Base-by-base conservation (phyloP, 2,797 vertebrate species). In the Brachymystax lenok region DNA sequence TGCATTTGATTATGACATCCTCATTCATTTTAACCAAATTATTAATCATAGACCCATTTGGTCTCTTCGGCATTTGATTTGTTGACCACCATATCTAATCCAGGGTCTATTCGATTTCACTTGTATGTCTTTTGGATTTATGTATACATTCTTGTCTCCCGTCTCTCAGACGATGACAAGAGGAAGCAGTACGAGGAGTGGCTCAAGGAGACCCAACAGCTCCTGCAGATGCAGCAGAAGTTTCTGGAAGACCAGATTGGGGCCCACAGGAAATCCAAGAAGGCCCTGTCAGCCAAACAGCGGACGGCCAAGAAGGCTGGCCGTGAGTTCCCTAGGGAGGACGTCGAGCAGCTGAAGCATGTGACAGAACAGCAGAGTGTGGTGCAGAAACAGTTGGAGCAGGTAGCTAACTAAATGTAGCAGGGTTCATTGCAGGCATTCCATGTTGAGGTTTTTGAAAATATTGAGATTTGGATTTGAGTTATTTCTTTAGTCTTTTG, bases 181-280 rank as follows among this genome's bases (percentile, higher is more conserved):
- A 95, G 93, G 76, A 94, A 95, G 56, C 96, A 98, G 80, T 99
- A 99, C 0, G 98, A 99, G 84, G 97, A 98, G 70, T 99, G 98
- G 98, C 91, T 99, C 17, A 96, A 96, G 52, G 96, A 99, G 71
- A 99, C 98, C 0, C 97, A 99, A 71, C 96, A 95, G 14, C 97
- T 99, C 46, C 96, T 99, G 77, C 97, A 98, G 85, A 99, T 99
- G 95, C 98, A 99, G 33, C 98, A 99, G 91, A 97, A 96, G 79
- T 97, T 97, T 86, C 94, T 99, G 35, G 98, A 99, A 88, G 98
- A 99, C 1, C 97, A 99, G 89, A 98, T 99, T 7, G 93, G 96
- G 3, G 92, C 94, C 0, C 97, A 99, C 85, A 95, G 98, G 61
- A 99, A 99, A 88, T 96, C 97, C 28, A 99, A 97, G 87, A 99